Base-by-base conservation (phyloP, 1,140 invertebrate species). In the Drosophila serrata region DNA sequence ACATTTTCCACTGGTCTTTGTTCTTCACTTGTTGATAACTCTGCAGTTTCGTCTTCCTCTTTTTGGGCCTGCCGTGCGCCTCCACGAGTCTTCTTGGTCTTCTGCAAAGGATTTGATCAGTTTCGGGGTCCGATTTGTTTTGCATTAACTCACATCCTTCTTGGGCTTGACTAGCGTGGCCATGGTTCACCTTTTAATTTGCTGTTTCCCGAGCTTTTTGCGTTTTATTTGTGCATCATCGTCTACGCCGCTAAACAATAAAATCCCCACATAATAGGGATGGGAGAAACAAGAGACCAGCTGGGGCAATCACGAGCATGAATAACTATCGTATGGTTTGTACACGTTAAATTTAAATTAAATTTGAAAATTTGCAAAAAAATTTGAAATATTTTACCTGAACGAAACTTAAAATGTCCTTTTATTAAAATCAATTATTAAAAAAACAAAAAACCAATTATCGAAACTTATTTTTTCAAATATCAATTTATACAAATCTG, bases 151-250 rank as follows among this genome's bases (percentile, higher is more conserved):
- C 62, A 92, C 86, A 55, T 62, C 59, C 48, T 82, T 92, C 53
- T 92, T 92, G 22, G 90, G 82, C 65, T 92, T 92, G 15, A 73
- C 82, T 40, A 92, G 70, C n/a, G 90, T 92, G 12, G 90, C 90
- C 90, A 92, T 91, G 29, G 46, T 77, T 61, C 15, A 29, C 31
- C 24, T 39, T 27, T 27, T 8, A 45, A n/a, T 49, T 48, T 42
- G 29, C 39, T 29, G 27, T 27, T 13, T 8, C 40, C 13, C 9
- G 13, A 45, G 15, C 24, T 46, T 49, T 59, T 63, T 65, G 39
- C 51, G 39, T 67, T 70, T 48, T 76, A 58, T 48, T 76, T 46
- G 35, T 51, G 53, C 43, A 75, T 56, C 51, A n/a, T 31, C 35
- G 31, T 49, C 42, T 37, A 42, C 58, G 51, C 56, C 69, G 37